Conservation (phyloP, 2,797 vertebrate genomes). For the Characodon lateralis region DNA sequence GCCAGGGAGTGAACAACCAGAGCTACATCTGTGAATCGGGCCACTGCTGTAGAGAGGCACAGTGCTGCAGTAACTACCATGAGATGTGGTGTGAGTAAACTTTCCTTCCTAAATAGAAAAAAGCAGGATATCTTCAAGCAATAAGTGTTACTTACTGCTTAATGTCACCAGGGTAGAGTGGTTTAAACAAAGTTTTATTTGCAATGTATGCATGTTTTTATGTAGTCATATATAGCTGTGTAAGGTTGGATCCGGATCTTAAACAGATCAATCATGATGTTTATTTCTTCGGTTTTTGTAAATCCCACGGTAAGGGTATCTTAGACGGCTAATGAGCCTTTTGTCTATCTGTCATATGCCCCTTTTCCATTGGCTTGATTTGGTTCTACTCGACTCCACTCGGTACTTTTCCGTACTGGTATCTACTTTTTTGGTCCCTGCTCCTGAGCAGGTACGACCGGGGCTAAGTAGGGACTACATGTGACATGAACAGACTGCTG, state of each 20-base stretch:
- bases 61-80: conserved; percentile 97
- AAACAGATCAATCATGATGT: background rate
- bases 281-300: background rate
- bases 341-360: no score
- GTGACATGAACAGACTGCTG: no score
- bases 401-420: no score
- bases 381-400: no score
- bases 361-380: no score
- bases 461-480: no score
- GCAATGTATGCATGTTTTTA: background rate
- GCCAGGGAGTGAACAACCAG: conserved; percentile 90
- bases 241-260: no score
- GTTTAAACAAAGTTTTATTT: background rate
- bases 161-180: background rate
- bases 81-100: conserved; percentile 94
- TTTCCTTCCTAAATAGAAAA: background rate
- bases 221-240: background rate
- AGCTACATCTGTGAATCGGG: conserved; percentile 93
- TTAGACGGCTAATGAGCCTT: background rate
- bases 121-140: background rate
- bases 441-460: no score
- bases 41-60: conserved; percentile 93
- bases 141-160: background rate
- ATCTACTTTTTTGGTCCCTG: no score
- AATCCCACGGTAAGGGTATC: background rate